Base-by-base conservation (phyloP, 2,888 invertebrate species). In the Lydus trimaculatus region DNA sequence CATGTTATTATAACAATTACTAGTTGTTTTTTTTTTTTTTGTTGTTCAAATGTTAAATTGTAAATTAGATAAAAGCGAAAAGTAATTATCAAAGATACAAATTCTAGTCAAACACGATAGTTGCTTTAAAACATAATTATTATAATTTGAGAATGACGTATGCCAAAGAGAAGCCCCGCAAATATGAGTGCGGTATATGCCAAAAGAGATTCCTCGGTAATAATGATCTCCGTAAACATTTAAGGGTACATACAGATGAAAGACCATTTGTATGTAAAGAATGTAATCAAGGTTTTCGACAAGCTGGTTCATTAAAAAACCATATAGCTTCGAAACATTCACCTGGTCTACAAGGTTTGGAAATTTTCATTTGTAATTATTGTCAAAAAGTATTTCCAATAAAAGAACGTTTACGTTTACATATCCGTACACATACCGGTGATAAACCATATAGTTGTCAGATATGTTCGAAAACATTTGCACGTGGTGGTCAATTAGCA, bases 311-410 rank as follows among this genome's bases (percentile, higher is more conserved):
- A 68, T 84, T 92, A 61, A 88, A 90, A 76, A 90, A 89, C 76
- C 94, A 94, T 81, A 83, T 89, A 13, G 86, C 87, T 43, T 87
- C 87, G 71, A 86, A 86, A 71, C 91, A 91, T 78, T 85, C 87
- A 0, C 82, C 82, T 11, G 84, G 83, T 61, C 80, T 85, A 63
- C 82, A 82, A 67, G 81, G 79, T 65, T 75, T 80, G 0, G 84
- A 86, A 48, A 84, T 89, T 31, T 93, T 89, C 82, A 87, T 90
- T 61, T 95, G 95, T 81, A 86, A 90, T 77, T 89, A 91, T 74
- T 95, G 95, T 82, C 88, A 90, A 62, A 93, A 93, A 81, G 88
- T 90, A 36, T 95, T 95, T 82, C 90, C 92, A 0, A 86, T 93
- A 15, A 92, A 94, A 83, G 93, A 94, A 79, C 89, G 93, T 39